Evolutionary conservation across 1,140 invertebrate genomes (phyloP).

Genomic region (Andricus grossulariae): DNA sequence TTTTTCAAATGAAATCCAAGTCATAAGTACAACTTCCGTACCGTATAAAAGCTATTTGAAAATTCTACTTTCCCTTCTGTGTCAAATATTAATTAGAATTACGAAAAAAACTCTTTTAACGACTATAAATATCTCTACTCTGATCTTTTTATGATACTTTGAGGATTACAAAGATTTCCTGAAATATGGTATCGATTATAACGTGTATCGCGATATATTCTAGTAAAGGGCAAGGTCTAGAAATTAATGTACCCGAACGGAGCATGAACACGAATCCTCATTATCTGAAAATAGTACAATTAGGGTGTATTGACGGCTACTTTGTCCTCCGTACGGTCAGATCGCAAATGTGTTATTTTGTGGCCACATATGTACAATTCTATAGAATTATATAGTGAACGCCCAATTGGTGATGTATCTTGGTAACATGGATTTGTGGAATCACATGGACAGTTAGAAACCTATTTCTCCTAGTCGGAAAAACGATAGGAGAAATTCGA

Average conservation of each 20-base stretch:
- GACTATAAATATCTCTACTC: background rate
- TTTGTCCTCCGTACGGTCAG: constrained; percentile 1
- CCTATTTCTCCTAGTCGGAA: background rate
- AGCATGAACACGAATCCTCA: constrained; percentile 16
- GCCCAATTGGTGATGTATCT: background rate
- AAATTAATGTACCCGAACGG: constrained; percentile 14
- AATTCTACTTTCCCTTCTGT: too few relatives aligned
- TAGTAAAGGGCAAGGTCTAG: background rate
- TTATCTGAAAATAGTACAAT: constrained; percentile 15
- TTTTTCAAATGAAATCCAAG: too few relatives aligned
- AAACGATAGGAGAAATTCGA: background rate
- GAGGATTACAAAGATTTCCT: background rate
- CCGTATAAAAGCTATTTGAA: too few relatives aligned
- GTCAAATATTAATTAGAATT: too few relatives aligned
- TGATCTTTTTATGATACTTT: background rate
- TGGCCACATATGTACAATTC: constrained; percentile 24
- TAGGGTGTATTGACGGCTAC: background rate
- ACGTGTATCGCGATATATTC: constrained; percentile 3
- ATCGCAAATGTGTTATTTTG: constrained; percentile 15
- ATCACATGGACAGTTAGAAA: background rate
- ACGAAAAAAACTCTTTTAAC: too few relatives aligned
- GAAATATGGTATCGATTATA: background rate
- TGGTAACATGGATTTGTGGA: constrained; percentile 12
- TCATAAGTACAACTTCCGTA: too few relatives aligned
- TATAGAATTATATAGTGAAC: constrained; percentile 8